Conservation (phyloP, 2,797 vertebrate species). For the Psittacula echo region DNA sequence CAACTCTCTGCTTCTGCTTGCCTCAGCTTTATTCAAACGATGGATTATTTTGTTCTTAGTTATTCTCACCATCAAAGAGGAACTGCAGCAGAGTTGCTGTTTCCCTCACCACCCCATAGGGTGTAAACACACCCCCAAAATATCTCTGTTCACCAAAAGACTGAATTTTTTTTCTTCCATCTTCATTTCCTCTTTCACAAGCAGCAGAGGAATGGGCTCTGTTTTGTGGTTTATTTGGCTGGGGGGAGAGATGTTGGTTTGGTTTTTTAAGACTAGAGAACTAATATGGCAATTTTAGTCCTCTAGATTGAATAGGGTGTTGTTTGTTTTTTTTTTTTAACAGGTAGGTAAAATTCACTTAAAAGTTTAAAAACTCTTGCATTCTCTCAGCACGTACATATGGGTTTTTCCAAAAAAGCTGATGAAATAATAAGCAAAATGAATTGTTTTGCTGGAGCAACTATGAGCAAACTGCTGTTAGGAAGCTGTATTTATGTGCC, state of each 20-base stretch:
- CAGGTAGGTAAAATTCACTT: neutral
- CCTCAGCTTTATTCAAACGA: neutral
- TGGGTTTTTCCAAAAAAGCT: neutral
- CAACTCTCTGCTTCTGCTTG: neutral
- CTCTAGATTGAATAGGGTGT: neutral
- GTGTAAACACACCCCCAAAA: neutral
- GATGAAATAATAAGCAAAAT: neutral
- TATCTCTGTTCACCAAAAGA: neutral
- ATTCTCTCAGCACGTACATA: neutral
- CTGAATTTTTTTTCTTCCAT: neutral
- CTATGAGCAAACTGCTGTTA: neutral
- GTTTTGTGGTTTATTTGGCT: constrained; percentile 1
- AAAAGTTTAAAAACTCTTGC: neutral
- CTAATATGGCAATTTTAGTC: neutral
- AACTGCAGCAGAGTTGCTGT: constrained; percentile 21
- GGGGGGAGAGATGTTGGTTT: neutral
- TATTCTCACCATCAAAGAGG: neutral
- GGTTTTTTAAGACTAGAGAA: neutral
- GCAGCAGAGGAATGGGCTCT: neutral
- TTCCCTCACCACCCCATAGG: neutral
- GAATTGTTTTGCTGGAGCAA: neutral
- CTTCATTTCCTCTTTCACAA: constrained; percentile 56
- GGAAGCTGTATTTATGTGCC: neutral
- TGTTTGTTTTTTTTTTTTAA: neutral
- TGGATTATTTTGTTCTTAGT: neutral